These are phyloP conservation scores for Amblyjoppa fuscipennis DNA, from an alignment of 2,888 invertebrate species.

Conservation along the genomic window DNA sequence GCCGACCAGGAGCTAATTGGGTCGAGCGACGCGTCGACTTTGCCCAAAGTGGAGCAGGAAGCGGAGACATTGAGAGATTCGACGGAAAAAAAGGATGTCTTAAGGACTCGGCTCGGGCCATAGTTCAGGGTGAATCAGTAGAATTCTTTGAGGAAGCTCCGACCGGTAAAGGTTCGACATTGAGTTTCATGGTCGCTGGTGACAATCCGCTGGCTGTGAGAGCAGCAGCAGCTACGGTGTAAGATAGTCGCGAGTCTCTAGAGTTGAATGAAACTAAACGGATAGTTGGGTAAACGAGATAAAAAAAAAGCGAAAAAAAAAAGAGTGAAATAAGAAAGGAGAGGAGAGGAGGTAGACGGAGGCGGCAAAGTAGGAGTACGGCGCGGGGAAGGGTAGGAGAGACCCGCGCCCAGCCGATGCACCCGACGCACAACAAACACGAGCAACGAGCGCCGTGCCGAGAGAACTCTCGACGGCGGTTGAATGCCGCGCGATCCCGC, in stretches of 20 bases:
- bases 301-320: constrained; percentile 33
- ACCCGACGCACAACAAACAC: constrained; percentile 80
- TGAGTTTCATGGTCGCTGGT: constrained; percentile 11
- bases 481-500: constrained; percentile 68
- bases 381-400: constrained; percentile 56
- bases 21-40: neutral
- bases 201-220: constrained; percentile 37
- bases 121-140: neutral
- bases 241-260: neutral
- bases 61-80: neutral
- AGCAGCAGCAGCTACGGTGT: neutral
- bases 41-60: constrained; percentile 24
- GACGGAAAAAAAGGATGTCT: neutral
- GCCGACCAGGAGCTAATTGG: neutral
- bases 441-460: constrained; percentile 66
- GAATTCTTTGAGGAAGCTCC: neutral
- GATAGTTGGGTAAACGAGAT: constrained; percentile 23
- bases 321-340: constrained; percentile 35
- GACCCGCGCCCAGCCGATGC: constrained; percentile 79
- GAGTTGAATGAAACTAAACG: constrained; percentile 6
- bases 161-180: neutral
- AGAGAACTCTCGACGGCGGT: constrained; percentile 33
- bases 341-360: constrained; percentile 55
- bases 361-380: constrained; percentile 66
- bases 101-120: no score